Evolutionary conservation across 1,140 invertebrate genomes (phyloP).

Genomic region (Euglossa dilemma): DNA sequence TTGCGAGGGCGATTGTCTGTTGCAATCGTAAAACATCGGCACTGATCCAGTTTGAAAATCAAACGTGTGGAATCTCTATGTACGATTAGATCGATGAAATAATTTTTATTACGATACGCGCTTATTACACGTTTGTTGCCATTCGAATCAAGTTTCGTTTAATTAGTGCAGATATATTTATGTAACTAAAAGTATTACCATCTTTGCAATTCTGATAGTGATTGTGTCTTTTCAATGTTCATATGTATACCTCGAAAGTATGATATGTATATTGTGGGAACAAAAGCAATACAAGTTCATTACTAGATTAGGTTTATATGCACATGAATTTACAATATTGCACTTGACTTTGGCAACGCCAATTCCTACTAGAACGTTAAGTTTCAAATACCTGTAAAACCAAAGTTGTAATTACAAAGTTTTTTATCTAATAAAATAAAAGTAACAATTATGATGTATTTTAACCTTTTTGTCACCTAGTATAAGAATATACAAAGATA

Average conservation of each 20-base stretch:
- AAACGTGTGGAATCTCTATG: conserved; percentile 43
- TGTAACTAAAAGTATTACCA: background rate
- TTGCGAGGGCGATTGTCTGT: conserved; percentile 69
- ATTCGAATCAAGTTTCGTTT: background rate
- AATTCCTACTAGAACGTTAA: background rate
- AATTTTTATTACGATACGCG: conserved; percentile 1
- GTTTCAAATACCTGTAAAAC: background rate
- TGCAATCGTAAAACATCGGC: conserved; percentile 62
- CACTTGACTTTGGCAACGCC: background rate
- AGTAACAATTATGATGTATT: background rate
- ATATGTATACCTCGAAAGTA: background rate
- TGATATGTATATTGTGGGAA: conserved; percentile 13
- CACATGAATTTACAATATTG: background rate
- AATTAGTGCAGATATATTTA: background rate
- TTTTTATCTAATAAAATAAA: background rate
- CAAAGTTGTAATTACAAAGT: background rate
- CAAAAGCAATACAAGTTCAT: conserved; percentile 14
- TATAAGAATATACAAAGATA: background rate
- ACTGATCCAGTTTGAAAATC: conserved; percentile 70
- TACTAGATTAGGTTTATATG: background rate
- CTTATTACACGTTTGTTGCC: background rate
- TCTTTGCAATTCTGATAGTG: background rate
- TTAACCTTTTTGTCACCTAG: background rate
- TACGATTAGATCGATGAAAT: conserved; percentile 1
- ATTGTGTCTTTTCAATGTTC: background rate